Conservation (phyloP, 2,113 vertebrate species). For the Aldabrachelys gigantea region DNA sequence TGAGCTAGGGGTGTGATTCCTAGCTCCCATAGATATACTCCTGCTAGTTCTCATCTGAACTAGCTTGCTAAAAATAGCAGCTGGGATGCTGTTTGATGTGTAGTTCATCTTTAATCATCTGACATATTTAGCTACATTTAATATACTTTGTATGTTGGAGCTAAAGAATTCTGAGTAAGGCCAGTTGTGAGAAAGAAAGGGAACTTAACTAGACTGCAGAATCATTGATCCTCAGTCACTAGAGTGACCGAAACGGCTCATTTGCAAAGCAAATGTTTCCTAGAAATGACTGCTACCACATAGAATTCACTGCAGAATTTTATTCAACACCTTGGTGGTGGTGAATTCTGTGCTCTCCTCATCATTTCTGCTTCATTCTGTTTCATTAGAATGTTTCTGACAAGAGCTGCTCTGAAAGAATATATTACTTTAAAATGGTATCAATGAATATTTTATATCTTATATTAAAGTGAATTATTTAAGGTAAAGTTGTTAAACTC, state of each 20-base stretch:
- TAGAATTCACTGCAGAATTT: not conserved
- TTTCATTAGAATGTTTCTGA: not conserved
- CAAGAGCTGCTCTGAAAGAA: not conserved
- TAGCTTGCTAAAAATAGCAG: too few species aligned
- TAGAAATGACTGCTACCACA: accelerated
- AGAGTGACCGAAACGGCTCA: not conserved
- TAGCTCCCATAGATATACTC: too few species aligned
- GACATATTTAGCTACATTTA: not conserved
- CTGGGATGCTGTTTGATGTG: not conserved
- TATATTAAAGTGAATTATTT: not conserved
- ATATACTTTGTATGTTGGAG: accelerated
- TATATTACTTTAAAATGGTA: not conserved
- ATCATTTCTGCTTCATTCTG: not conserved
- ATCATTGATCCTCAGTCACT: accelerated
- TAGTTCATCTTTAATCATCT: not conserved
- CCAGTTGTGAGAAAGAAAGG: not conserved
- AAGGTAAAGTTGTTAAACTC: not conserved
- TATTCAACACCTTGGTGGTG: not conserved
- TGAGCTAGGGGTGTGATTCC: too few species aligned
- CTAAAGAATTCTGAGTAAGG: too few species aligned
- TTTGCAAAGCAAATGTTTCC: not conserved
- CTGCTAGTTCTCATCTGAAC: too few species aligned
- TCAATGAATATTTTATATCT: not conserved
- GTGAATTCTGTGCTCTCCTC: not conserved
- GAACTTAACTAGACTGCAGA: not conserved